Evolutionary conservation across 2,797 vertebrate genomes (phyloP).

Genomic region (Sebastes steindachneri): DNA sequence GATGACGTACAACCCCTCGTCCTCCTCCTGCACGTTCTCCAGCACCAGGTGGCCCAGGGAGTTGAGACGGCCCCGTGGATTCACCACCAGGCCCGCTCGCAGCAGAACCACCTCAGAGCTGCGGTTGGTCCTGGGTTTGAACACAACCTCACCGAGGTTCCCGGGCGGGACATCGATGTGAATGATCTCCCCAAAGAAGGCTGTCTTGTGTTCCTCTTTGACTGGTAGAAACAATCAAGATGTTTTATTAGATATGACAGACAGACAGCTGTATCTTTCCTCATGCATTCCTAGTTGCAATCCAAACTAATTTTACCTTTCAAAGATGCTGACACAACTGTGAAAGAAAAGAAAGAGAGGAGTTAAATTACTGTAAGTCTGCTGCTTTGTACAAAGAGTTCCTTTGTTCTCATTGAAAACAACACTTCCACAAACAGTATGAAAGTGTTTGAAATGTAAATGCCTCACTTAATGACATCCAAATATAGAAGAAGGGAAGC

Average conservation of each 20-base stretch:
- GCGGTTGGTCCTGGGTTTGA: conserved; percentile 54
- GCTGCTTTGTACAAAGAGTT: conserved; percentile 14
- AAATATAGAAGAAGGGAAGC: conserved; percentile 38
- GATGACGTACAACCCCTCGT: conserved; percentile 78
- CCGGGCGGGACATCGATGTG: conserved; percentile 67
- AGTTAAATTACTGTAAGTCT: neutral
- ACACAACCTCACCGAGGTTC: conserved; percentile 67
- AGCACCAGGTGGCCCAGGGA: conserved; percentile 72
- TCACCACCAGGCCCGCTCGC: conserved; percentile 37
- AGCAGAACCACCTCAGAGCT: conserved; percentile 59
- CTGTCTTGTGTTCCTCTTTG: conserved; percentile 72
- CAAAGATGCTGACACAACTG: conserved; percentile 71
- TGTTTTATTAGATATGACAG: neutral
- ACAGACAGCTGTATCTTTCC: neutral
- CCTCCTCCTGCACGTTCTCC: conserved; percentile 79
- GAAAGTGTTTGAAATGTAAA: conserved; percentile 64
- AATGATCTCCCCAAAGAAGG: conserved; percentile 82
- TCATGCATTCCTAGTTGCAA: neutral
- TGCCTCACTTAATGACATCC: conserved; percentile 14
- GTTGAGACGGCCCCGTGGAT: conserved; percentile 37
- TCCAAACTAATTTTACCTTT: conserved; percentile 72
- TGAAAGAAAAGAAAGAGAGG: conserved; percentile 21
- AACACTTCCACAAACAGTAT: neutral
- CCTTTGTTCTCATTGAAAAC: conserved; percentile 36
- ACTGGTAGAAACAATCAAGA: conserved; percentile 39